Conservation (phyloP, 1,140 invertebrate species). For the Heliconius hermathena region DNA sequence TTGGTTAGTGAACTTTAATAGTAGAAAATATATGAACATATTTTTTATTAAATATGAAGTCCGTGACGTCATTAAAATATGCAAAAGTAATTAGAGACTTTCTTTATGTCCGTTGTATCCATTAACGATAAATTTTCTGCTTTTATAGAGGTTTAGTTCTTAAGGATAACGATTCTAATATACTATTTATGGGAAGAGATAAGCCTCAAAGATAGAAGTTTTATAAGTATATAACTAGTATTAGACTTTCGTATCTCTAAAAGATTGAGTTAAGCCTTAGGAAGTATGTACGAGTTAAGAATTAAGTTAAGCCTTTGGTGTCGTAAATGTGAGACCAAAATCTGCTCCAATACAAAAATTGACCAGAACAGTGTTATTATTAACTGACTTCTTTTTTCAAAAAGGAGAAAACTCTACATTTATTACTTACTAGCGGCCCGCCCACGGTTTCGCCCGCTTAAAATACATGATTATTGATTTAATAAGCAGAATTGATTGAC, state of each 20-base stretch:
- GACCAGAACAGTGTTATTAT: too few species aligned
- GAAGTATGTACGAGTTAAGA: too few species aligned
- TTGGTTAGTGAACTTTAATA: neutral
- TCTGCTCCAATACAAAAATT: neutral
- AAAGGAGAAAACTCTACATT: too few species aligned
- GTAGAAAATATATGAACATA: neutral
- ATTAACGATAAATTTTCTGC: neutral
- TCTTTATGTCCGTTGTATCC: neutral
- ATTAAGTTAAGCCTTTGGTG: too few species aligned
- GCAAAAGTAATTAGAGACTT: neutral
- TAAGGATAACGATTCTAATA: neutral
- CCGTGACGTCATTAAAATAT: too few species aligned
- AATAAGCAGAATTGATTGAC: too few species aligned
- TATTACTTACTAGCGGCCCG: too few species aligned
- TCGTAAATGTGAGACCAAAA: slow-evolving; percentile 19
- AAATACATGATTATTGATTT: too few species aligned
- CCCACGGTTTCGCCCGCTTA: too few species aligned
- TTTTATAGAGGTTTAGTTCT: neutral
- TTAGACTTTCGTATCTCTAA: slow-evolving; percentile 56
- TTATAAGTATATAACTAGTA: slow-evolving; percentile 41
- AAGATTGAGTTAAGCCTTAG: slow-evolving; percentile 51
- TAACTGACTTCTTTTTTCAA: too few species aligned
- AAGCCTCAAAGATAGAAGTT: slow-evolving; percentile 49
- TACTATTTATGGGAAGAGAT: slow-evolving; percentile 47
- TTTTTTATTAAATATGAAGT: neutral